Conservation (phyloP, 1,140 invertebrate genomes). For the Zophobas atratus region DNA sequence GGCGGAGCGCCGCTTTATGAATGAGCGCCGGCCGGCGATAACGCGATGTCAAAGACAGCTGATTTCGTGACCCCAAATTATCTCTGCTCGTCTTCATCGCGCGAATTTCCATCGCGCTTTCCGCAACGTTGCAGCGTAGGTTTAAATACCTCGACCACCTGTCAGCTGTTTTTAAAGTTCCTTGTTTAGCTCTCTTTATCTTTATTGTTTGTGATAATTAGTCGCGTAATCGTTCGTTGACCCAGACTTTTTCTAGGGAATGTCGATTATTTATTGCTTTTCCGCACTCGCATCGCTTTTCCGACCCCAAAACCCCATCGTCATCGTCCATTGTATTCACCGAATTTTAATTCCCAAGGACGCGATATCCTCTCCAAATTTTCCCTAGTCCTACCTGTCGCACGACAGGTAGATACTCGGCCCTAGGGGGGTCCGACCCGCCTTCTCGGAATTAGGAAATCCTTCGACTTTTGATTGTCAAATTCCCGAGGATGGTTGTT, state of each 20-base stretch:
- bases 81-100: not conserved
- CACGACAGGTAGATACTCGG: slow-evolving; percentile 39
- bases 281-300: not conserved
- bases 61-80: slow-evolving; percentile 52
- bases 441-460: slow-evolving; percentile 51
- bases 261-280: slow-evolving; percentile 26
- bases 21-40: slow-evolving; percentile 49
- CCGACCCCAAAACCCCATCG: slow-evolving; percentile 8
- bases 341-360: slow-evolving; percentile 30
- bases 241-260: slow-evolving; percentile 46
- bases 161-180: slow-evolving; percentile 43
- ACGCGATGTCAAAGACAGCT: slow-evolving; percentile 53
- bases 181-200: slow-evolving; percentile 35
- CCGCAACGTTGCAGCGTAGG: slow-evolving; percentile 25
- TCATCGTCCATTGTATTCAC: slow-evolving; percentile 28
- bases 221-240: slow-evolving; percentile 46
- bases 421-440: slow-evolving; percentile 13
- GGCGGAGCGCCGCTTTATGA: slow-evolving; percentile 41
- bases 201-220: slow-evolving; percentile 45
- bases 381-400: slow-evolving; percentile 28
- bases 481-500: slow-evolving; percentile 31
- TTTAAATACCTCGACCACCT: slow-evolving; percentile 47
- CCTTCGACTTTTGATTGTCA: slow-evolving; percentile 44
- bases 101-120: too few relatives aligned
- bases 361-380: slow-evolving; percentile 27